A percentile compares a stretch with the other conserved stretches of the same genome.
phyloP scores from a whole-genome alignment of 2,888 invertebrate genomes.

The Chironomus tentans region DNA sequence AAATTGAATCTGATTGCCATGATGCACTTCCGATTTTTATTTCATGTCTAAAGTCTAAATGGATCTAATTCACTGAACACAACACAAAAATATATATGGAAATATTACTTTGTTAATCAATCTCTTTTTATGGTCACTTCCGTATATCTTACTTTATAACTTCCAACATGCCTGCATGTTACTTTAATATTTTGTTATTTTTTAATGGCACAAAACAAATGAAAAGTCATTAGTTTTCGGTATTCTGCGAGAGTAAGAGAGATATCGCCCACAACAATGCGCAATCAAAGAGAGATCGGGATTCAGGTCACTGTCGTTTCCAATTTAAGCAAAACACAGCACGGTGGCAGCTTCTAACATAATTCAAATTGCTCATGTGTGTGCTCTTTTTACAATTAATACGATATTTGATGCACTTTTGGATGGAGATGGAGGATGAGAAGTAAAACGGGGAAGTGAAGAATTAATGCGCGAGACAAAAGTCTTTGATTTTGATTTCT shows the following conservation, averaged over 20 bases:
- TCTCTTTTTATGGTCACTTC: slow-evolving; percentile 1
- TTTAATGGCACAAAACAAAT: background rate
- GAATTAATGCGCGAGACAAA: no score
- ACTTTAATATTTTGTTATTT: background rate
- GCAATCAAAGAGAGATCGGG: background rate
- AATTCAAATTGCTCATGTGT: background rate
- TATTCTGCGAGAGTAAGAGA: background rate
- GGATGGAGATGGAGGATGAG: no score
- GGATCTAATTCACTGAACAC: background rate
- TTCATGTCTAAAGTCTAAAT: background rate
- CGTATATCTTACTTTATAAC: slow-evolving; percentile 8
- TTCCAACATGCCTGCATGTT: no score
- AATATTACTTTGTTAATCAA: background rate
- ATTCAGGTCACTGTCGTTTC: background rate
- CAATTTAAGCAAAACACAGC: background rate
- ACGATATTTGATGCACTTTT: no score
- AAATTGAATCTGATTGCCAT: background rate
- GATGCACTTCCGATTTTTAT: slow-evolving; percentile 22
- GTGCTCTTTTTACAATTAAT: background rate
- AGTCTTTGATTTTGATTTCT: no score
- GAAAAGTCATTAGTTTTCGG: background rate
- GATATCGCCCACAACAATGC: background rate
- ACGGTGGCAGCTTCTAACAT: background rate
- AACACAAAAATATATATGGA: no score
- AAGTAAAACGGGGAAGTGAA: no score